These are phyloP conservation scores for Galerucella calmariensis DNA, from an alignment of 2,888 invertebrate genomes.

Conservation along the genomic window DNA sequence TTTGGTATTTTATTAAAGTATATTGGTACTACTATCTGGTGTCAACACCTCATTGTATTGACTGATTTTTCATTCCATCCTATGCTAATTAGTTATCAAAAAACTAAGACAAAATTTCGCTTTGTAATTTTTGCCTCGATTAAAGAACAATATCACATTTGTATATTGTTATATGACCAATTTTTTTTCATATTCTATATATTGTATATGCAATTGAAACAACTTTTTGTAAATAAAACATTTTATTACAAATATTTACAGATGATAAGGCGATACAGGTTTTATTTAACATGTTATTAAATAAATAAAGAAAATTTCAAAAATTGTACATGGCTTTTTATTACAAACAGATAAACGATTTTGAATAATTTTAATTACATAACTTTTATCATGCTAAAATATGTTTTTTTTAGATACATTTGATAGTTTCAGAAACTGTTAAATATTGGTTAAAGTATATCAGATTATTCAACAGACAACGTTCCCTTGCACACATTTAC, in stretches of 20 bases:
- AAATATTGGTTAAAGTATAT: no score
- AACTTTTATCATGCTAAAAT: no score
- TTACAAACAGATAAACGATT: conserved; percentile 7
- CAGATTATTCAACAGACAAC: no score
- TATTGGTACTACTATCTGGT: no score
- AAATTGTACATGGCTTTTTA: conserved; percentile 17
- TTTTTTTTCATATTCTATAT: conserved; percentile 28
- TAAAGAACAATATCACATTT: conserved; percentile 1
- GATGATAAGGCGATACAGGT: conserved; percentile 14
- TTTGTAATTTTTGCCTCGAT: not conserved
- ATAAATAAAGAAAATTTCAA: conserved; percentile 27
- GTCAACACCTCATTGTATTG: not conserved
- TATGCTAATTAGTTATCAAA: not conserved
- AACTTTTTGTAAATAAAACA: conserved; percentile 32
- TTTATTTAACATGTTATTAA: conserved; percentile 16
- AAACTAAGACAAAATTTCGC: not conserved
- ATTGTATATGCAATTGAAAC: conserved; percentile 37
- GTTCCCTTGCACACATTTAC: not conserved
- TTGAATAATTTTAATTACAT: not conserved
- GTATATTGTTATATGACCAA: not conserved
- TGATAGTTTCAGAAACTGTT: no score
- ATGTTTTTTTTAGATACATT: no score
- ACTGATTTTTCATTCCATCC: not conserved
- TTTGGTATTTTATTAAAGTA: no score
- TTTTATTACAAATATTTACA: conserved; percentile 41